Evolutionary conservation across 2,797 vertebrate species (phyloP), one percentile per base, ranked within the genome.

Genomic region (Luscinia luscinia): DNA sequence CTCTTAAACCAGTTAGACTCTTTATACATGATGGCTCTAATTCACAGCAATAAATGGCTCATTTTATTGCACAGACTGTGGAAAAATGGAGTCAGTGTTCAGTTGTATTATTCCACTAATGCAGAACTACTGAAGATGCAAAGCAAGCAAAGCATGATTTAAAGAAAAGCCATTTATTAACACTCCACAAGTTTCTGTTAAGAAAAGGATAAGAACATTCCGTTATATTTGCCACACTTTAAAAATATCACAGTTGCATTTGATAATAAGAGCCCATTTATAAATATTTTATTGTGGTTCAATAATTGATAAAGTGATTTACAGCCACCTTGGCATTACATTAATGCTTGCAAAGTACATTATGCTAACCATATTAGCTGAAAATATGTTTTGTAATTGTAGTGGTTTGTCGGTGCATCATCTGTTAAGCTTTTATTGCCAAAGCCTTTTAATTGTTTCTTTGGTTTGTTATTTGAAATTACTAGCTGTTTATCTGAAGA

Each of bases 281-380:
- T 95, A 90, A 96, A 95, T 94, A 91, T 92, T 94, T 96, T 84
- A 95, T 85, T 92, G 82, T 4, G 2, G 76, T 92, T 96, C 87
- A 95, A 91, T 94, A 94, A 95, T 96, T 96, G 93, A 95, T 95
- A 78, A 93, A 91, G 84, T 94, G 93, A 95, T 96, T 96, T 93
- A 95, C 55, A 89, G 45, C 49, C 55, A 89, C 70, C 73, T 89
- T 91, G 79, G 27, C 84, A 93, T 89, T 81, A 52, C 62, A 69
- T 81, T 93, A 77, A 62, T 84, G 79, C 79, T 68, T 74, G 69
- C 6, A n/a, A 84, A 91, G 40, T 92, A 75, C 73, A 73, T 91
- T 82, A 89, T 87, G 63, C 63, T 93, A 91, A 85, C 84, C 52
- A 30, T 78, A 89, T 92, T 91, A 95, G 69, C 89, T 81, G 92